Evolutionary conservation across 2,888 invertebrate species (phyloP).

Genomic region (Plebejus melissa): DNA sequence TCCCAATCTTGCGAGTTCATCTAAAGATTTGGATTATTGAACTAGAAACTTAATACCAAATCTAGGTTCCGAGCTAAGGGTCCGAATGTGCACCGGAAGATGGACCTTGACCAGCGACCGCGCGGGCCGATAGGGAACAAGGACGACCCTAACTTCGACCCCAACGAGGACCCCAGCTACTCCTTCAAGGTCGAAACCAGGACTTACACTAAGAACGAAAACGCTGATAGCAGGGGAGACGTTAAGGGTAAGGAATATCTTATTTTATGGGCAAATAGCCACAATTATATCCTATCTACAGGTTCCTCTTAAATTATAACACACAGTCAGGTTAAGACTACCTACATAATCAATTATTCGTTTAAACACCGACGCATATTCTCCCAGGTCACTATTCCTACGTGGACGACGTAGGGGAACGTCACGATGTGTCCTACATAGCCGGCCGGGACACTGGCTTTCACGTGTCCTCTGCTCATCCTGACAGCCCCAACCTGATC

Average conservation of each 20-base stretch:
- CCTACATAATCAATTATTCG: neutral
- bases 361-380: neutral
- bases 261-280: no score
- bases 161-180: constrained; percentile 88
- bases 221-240: constrained; percentile 80
- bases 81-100: constrained; percentile 85
- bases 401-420: constrained; percentile 86
- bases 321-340: no score
- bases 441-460: constrained; percentile 88
- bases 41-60: no score
- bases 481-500: constrained; percentile 83
- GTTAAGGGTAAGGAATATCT: constrained; percentile 69
- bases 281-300: no score
- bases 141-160: constrained; percentile 86
- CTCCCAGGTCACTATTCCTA: constrained; percentile 82
- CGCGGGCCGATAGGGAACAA: constrained; percentile 82
- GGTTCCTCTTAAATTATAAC: no score
- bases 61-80: constrained; percentile 83
- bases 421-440: constrained; percentile 86
- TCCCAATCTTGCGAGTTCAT: no score
- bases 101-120: constrained; percentile 84
- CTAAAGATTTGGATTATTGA: no score
- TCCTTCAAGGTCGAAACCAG: constrained; percentile 83
- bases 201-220: constrained; percentile 83
- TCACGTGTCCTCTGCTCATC: constrained; percentile 84